These are phyloP conservation scores for Taeniopygia guttata DNA, from an alignment of 2,797 vertebrate species.

Conservation along the genomic window DNA sequence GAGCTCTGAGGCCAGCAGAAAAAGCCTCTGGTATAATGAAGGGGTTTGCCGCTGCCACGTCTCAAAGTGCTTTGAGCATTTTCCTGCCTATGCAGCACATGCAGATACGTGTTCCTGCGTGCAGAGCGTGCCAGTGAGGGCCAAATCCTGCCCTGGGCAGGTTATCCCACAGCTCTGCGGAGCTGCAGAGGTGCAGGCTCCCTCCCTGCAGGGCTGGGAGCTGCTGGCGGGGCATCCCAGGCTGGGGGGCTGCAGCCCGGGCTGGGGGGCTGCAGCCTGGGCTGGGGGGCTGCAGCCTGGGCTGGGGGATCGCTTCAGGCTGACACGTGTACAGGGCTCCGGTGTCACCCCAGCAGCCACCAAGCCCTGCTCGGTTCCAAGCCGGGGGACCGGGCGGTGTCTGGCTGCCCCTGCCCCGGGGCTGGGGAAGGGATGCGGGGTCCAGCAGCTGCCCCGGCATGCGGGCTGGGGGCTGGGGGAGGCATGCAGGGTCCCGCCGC, in stretches of 20 bases:
- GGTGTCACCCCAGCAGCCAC: not conserved
- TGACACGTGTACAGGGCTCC: not conserved
- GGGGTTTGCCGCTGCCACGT: not conserved
- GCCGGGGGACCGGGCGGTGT: not conserved
- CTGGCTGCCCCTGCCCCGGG: not conserved
- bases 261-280: no score
- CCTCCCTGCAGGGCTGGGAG: not conserved
- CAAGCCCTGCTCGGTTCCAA: not conserved
- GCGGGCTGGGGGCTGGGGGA: not conserved
- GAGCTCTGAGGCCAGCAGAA: not conserved
- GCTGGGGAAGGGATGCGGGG: not conserved
- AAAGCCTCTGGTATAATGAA: not conserved
- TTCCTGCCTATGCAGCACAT: not conserved
- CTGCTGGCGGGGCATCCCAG: not conserved
- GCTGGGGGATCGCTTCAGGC: accelerated
- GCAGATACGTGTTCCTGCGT: not conserved
- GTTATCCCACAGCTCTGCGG: not conserved
- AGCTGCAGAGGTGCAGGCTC: not conserved
- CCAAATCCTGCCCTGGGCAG: not conserved
- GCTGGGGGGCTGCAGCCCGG: not conserved
- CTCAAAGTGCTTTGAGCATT: not conserved
- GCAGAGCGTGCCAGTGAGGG: accelerated
- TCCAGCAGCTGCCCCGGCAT: not conserved
- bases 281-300: not conserved
- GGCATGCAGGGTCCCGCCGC: not conserved